phyloP scores from a whole-genome alignment of 2,113 vertebrate species.

The Holacanthus passer region DNA sequence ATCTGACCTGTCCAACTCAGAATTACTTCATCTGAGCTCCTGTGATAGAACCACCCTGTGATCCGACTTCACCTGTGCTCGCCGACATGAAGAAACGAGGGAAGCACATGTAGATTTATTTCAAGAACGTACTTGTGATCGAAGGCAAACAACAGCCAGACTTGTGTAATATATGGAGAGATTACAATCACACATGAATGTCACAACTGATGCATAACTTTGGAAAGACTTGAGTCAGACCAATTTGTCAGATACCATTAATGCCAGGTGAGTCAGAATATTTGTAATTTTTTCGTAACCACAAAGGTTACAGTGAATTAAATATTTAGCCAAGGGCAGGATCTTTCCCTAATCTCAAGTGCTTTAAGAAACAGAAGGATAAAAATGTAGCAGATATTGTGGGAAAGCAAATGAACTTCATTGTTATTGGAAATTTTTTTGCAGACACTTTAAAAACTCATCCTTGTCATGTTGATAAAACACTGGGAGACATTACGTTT shows the following conservation, averaged over 20 bases:
- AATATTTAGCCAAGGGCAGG: neutral
- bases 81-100: neutral
- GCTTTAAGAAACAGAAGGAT: too few species aligned
- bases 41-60: neutral
- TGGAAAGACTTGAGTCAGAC: neutral
- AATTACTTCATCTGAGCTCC: neutral
- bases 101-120: neutral
- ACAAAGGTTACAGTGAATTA: neutral
- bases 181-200: neutral
- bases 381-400: too few species aligned
- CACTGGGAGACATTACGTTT: too few species aligned
- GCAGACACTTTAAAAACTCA: too few species aligned
- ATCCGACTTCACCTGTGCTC: constrained; percentile 1
- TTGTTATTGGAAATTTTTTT: too few species aligned
- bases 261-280: too few species aligned
- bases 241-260: neutral
- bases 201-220: neutral
- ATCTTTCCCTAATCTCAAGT: too few species aligned
- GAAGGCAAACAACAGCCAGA: neutral
- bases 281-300: too few species aligned
- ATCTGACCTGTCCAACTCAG: neutral
- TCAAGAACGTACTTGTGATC: neutral
- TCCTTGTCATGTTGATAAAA: too few species aligned
- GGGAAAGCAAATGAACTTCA: too few species aligned
- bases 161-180: neutral